These are phyloP conservation scores for Watsonalla cultraria DNA, from an alignment of 2,888 invertebrate species.

Conservation along the genomic window DNA sequence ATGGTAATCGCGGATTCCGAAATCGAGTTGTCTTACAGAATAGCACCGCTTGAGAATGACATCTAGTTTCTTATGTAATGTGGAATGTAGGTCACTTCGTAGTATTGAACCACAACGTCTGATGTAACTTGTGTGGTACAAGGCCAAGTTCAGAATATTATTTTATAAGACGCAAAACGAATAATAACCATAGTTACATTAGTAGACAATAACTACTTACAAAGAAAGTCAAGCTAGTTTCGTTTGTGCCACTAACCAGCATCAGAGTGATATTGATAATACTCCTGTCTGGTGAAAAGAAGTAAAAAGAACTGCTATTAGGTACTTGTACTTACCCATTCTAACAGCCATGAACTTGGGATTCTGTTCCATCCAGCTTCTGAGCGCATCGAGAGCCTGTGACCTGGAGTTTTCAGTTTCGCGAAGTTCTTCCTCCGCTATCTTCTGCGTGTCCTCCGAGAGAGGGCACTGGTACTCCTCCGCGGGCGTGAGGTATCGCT, in stretches of 20 bases:
- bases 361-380: constrained; percentile 85
- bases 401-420: constrained; percentile 82
- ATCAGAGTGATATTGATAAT: too few species aligned
- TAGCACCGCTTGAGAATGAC: too few species aligned
- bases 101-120: too few species aligned
- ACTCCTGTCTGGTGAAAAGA: too few species aligned
- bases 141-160: not conserved
- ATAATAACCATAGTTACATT: not conserved
- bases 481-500: constrained; percentile 76
- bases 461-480: constrained; percentile 82
- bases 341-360: constrained; percentile 83
- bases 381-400: constrained; percentile 82
- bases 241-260: too few species aligned
- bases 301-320: not conserved
- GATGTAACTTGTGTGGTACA: too few species aligned
- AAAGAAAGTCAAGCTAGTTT: too few species aligned
- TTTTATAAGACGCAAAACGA: constrained; percentile 3
- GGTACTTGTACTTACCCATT: constrained; percentile 72
- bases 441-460: constrained; percentile 78
- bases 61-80: too few species aligned
- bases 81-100: too few species aligned
- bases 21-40: too few species aligned
- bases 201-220: too few species aligned
- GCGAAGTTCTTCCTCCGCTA: constrained; percentile 83
- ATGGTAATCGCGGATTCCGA: too few species aligned